Conservation (phyloP, 2,113 vertebrate genomes). For the Mastomys natalensis region DNA sequence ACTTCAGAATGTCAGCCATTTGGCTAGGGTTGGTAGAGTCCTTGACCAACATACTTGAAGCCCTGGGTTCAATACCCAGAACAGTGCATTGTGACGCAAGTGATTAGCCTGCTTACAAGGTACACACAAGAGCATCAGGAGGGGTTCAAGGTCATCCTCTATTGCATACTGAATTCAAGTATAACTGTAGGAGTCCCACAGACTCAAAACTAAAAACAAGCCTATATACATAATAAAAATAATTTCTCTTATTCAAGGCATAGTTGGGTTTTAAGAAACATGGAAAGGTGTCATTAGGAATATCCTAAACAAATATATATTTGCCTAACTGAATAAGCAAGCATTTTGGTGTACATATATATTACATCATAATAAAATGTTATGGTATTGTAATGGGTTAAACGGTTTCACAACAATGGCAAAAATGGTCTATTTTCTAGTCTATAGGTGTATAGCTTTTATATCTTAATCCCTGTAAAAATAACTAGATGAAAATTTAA, state of each 20-base stretch:
- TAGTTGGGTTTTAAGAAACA: background rate
- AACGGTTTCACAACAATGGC: background rate
- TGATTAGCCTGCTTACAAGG: no score
- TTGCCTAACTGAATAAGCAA: constrained; percentile 23
- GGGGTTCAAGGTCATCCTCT: background rate
- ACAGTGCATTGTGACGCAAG: background rate
- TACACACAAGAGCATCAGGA: background rate
- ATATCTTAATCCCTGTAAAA: constrained; percentile 25
- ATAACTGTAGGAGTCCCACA: background rate
- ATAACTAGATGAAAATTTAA: background rate
- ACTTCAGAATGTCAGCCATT: background rate
- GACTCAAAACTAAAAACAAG: background rate
- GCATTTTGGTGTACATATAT: background rate
- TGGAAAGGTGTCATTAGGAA: background rate
- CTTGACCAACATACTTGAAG: background rate
- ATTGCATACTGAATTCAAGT: background rate
- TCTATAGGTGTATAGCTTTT: background rate
- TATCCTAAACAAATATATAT: background rate
- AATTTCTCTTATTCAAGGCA: background rate
- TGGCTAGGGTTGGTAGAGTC: background rate
- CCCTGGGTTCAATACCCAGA: background rate
- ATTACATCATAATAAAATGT: background rate
- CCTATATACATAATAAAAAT: background rate
- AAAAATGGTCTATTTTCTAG: background rate
- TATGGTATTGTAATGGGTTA: background rate